Evolutionary conservation across 2,797 vertebrate genomes (phyloP).

Genomic region (Triplophysa bombifrons): DNA sequence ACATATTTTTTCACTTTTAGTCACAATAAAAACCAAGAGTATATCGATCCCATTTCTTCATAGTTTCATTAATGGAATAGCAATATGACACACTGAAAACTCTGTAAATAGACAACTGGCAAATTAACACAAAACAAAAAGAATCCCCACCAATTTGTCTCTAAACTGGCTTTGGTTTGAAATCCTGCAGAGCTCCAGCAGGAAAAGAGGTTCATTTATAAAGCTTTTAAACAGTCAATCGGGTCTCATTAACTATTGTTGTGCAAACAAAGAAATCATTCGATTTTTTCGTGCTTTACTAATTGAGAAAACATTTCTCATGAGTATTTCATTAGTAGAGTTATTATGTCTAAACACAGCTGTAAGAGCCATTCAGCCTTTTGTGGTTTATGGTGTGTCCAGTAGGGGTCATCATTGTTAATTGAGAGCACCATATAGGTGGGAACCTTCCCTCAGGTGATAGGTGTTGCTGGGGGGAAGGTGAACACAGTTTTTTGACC

Average conservation of each 20-base stretch:
- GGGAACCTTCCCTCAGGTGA: too few relatives aligned
- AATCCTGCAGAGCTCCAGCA: neutral
- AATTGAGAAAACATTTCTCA: slow-evolving; percentile 24
- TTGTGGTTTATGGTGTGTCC: too few relatives aligned
- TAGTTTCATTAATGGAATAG: neutral
- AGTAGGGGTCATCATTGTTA: too few relatives aligned
- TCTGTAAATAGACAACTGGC: neutral
- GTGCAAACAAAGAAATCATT: slow-evolving; percentile 45
- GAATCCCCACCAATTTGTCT: slow-evolving; percentile 8
- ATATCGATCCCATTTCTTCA: neutral
- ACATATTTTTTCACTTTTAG: too few relatives aligned
- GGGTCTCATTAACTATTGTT: slow-evolving; percentile 50
- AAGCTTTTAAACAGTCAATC: slow-evolving; percentile 24
- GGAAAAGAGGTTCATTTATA: neutral
- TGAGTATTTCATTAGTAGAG: slow-evolving; percentile 25
- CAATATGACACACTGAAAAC: neutral
- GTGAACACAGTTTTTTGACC: too few relatives aligned
- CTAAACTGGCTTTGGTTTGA: neutral
- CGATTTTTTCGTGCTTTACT: neutral
- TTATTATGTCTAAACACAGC: slow-evolving; percentile 29
- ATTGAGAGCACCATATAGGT: too few relatives aligned
- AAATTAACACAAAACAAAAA: neutral
- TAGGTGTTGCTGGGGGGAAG: too few relatives aligned
- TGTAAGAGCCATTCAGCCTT: too few relatives aligned
- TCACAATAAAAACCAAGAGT: neutral